Base-by-base conservation (phyloP, 2,113 vertebrate genomes). In the Carettochelys insculpta region DNA sequence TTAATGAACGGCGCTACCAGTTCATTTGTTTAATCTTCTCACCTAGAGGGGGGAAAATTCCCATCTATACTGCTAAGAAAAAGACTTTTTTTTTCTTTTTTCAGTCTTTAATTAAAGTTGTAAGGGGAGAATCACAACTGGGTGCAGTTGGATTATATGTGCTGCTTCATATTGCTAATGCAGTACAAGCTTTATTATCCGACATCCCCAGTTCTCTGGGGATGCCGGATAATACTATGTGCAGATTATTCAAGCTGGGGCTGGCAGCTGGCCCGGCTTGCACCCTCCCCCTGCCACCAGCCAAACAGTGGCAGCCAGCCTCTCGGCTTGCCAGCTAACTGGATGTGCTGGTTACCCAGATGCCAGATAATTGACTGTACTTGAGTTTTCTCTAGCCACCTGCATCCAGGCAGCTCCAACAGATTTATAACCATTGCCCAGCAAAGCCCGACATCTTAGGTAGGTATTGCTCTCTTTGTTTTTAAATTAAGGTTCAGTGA, bases 1-100 rank as follows among this genome's bases (percentile, higher is more conserved):
- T 24, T 90, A 90, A 93, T 80, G 61, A 90, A 80, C 87, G 68
- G 47, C 77, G 31, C 85, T 89, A 86, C 51, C 5, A 54, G 88
- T 90, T 92, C 1, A 75, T 89, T 92, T 89, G 22, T 80, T 80
- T 68, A 17, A 85, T 87, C 51, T 82, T 43, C 71, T 43, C 0
- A 0, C 76, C 34, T 48, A 83, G 45, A 68, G 6, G 8, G 47
- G 12, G 22, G 65, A 48, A 77, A n/a, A 61, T 9, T 17, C 34
- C 3, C 11, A 25, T 14, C 10, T 45, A 31, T 17, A 76, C 25
- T 29, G 29, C 4, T 27, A 77, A 41, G 16, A 8, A 77, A 83
- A 73, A 82, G 82, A 54, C 61, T 68, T 68, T 9, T 12, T 0
- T 3, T 50, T 3, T n/a, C n/a, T 6, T 20, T 1, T 83, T 90